A percentile compares a stretch with the other conserved stretches of the same genome.
These are phyloP conservation scores for Laticauda laticaudata DNA, from an alignment of 2,113 vertebrate genomes.

Conservation along the genomic window DNA sequence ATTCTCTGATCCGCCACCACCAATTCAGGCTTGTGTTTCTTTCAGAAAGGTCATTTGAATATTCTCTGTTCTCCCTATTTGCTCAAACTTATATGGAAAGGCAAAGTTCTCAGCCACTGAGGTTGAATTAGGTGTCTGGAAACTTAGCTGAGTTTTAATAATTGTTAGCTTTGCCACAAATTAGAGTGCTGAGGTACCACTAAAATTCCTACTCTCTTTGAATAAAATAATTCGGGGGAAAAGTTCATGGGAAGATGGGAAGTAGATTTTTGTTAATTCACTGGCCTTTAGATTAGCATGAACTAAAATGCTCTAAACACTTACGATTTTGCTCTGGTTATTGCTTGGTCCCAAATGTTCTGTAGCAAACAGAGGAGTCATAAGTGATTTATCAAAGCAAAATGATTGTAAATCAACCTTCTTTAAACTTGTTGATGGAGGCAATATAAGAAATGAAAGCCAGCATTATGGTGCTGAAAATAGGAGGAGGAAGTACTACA, in stretches of 20 bases:
- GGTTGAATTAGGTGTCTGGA: constrained; percentile 53
- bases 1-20: constrained; percentile 77
- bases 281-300: neutral
- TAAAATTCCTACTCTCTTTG: neutral
- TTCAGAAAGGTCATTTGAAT: constrained; percentile 76
- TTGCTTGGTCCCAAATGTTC: neutral
- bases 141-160: constrained; percentile 49
- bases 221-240: neutral
- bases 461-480: neutral
- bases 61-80: constrained; percentile 73
- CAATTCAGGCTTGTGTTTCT: constrained; percentile 69
- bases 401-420: neutral
- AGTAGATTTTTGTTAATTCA: neutral
- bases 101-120: constrained; percentile 61
- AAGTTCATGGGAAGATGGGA: neutral
- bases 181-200: neutral
- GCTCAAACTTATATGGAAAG: constrained; percentile 66
- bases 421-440: neutral
- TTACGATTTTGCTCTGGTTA: neutral
- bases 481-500: neutral
- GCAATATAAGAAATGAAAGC: neutral
- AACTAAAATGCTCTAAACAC: neutral
- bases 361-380: neutral
- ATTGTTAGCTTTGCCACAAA: neutral
- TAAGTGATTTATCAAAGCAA: neutral